Base-by-base conservation (phyloP, 2,888 invertebrate species). In the Trimorus sp. region DNA sequence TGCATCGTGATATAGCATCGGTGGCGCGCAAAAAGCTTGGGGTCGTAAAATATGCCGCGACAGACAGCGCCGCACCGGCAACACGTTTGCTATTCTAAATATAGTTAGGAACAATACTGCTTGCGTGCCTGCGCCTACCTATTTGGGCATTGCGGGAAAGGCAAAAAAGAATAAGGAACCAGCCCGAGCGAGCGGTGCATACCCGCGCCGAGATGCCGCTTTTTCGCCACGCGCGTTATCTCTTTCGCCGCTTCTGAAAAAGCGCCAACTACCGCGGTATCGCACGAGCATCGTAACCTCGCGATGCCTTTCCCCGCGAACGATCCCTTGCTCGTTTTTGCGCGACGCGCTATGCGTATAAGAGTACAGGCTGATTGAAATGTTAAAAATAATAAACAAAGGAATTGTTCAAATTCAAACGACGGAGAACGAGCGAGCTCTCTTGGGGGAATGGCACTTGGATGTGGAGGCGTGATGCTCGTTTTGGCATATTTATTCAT, bases 11-110 rank as follows among this genome's bases (percentile, higher is more conserved):
- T 63, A 65, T 42, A 63, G 70, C 65, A 58, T 70, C 54, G 14
- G 58, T 69, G 65, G 65, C 36, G 68, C 51, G 68, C 68, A 70
- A 77, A 81, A 81, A 73, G 63, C 71, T 68, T 63, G 74, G 59
- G 59, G 69, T 79, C 79, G 76, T 82, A 79, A 79, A 79, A 73
- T 77, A 83, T 76, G 71, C 69, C 36, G 70, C 74, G 74, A 70
- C 70, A 76, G 75, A 75, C 70, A 74, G 70, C 70, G 80, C 38
- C 38, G 53, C 53, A 70, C 54, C 69, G 56, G 70, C 83, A 74
- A 79, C 79, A 83, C 77, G 79, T 77, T 77, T 53, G 74, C 77
- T 83, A 80, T 83, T 83, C 79, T 83, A 81, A 80, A 81, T 83
- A 83, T 83, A 81, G 78, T 76, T 71, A 74, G 66, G 80, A 78